Base-by-base conservation (phyloP, 2,113 vertebrate species). In the Peromyscus maniculatus region DNA sequence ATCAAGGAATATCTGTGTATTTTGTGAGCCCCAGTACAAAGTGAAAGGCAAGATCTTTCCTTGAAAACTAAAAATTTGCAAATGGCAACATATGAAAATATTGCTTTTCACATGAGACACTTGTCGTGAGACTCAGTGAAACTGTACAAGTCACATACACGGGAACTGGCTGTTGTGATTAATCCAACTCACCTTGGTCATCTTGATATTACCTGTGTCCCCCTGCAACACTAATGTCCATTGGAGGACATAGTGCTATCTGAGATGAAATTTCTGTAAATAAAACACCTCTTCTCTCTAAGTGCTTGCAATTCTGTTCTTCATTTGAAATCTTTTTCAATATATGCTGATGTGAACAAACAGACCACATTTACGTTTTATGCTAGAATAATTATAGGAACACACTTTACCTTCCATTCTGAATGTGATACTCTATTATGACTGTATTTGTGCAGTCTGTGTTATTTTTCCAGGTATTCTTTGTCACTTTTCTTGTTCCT, bases 101-200 rank as follows among this genome's bases (percentile, higher is more conserved):
- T 22, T 64, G 66, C 0, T 69, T 4, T 19, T 77, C 62, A 5
- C 13, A 82, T 5, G 2, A 33, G 22, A 43, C 12, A 0, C 1
- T 57, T 79, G 36, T 66, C 36, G 9, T 15, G 21, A 39, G 15
- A 19, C 0, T 11, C 17, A 46, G 21, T 28, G 33, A 59, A 10
- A 77, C 15, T 7, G 6, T 7, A 80, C 1, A 46, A 9, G 2
- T 62, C 5, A 1, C 11, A 28, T 2, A 4, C 4, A 1, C 31
- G 33, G 17, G 28, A 55, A 13, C 1, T 17, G 17, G 26, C 31
- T 28, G 13, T 43, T 26, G 24, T 72, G 43, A 91, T 21, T 49
- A 6, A 9, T 71, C 2, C 4, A 17, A 1, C n/a, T 4, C 24
- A 71, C 46, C 19, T n/a, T 55, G 66, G 15, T 88, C 49, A 88